These are phyloP conservation scores for Lepidurus packardi DNA, from an alignment of 1,140 invertebrate genomes.

Conservation along the genomic window DNA sequence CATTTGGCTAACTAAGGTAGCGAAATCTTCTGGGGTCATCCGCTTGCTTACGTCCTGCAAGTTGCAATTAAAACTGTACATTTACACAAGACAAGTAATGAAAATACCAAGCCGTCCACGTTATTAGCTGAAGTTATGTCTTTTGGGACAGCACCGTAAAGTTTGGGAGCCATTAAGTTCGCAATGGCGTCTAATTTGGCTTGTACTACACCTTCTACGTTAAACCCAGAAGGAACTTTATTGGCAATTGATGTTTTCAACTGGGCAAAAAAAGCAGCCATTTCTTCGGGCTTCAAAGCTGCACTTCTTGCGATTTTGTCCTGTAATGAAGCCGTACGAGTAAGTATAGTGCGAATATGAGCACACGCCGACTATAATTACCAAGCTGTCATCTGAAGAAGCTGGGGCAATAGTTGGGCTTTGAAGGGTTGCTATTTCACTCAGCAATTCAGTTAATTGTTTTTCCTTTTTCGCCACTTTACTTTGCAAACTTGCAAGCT, in stretches of 20 bases:
- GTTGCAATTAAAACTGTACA: no score
- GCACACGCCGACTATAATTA: no score
- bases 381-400: background rate
- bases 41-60: background rate
- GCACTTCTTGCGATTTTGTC: background rate
- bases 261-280: background rate
- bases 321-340: background rate
- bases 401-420: background rate
- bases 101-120: background rate
- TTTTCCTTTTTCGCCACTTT: constrained; percentile 12
- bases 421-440: background rate
- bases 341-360: no score
- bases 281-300: background rate
- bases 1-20: background rate
- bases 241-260: background rate
- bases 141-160: background rate
- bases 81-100: no score
- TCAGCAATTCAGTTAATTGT: background rate
- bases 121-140: background rate
- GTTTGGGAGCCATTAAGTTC: background rate
- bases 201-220: background rate
- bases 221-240: background rate
- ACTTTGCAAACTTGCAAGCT: background rate
- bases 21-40: background rate
- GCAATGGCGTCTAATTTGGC: background rate